Conservation (phyloP, 2,797 vertebrate species). For the Tangara arthus region DNA sequence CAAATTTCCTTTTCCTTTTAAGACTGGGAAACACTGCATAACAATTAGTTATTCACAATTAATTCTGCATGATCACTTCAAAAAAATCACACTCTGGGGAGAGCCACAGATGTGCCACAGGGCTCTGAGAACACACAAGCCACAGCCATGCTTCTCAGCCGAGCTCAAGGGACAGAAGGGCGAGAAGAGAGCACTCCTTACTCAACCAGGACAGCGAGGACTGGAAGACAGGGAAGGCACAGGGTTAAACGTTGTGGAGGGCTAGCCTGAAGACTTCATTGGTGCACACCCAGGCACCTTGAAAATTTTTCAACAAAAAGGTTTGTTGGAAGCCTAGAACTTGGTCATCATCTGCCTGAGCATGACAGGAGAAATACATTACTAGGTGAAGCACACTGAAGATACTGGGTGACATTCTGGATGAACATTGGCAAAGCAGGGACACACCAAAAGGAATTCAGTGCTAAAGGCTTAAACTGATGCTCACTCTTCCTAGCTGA, state of each 20-base stretch:
- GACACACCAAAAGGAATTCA: neutral
- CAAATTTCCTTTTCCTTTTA: neutral
- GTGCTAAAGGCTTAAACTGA: neutral
- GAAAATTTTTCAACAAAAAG: constrained; percentile 79
- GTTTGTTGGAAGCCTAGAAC: constrained; percentile 81
- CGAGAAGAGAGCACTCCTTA: constrained; percentile 63
- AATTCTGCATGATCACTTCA: neutral
- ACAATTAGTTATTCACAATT: constrained; percentile 13
- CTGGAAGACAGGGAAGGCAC: constrained; percentile 30
- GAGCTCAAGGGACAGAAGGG: neutral
- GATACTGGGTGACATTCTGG: neutral
- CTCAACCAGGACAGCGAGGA: constrained; percentile 62
- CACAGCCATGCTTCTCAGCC: constrained; percentile 38
- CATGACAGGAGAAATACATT: constrained; percentile 43
- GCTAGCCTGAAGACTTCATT: constrained; percentile 83
- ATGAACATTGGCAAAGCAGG: neutral
- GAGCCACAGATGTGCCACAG: neutral
- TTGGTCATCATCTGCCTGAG: constrained; percentile 81
- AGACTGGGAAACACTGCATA: neutral
- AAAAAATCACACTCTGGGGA: neutral
- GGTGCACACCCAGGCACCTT: constrained; percentile 79
- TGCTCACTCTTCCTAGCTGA: neutral
- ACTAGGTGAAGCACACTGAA: neutral
- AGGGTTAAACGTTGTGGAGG: constrained; percentile 77
- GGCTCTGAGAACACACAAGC: neutral